Evolutionary conservation across 2,113 vertebrate species (phyloP).

Genomic region (Varanus salvator): DNA sequence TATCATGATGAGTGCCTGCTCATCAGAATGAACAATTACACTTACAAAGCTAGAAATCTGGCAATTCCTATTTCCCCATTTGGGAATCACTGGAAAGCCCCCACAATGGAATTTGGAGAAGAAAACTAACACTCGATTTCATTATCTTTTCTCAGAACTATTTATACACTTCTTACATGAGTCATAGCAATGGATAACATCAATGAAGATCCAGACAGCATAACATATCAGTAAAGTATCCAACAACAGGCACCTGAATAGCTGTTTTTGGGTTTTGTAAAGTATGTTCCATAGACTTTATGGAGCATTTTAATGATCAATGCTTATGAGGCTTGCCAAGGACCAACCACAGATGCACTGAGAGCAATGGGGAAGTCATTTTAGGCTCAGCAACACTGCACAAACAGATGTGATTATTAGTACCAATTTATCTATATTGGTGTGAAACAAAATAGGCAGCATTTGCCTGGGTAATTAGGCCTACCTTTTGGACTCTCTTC

Average conservation of each 20-base stretch:
- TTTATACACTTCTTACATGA: background rate
- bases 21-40: too few relatives aligned
- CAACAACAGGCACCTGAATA: conserved; percentile 34
- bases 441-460: conserved; percentile 19
- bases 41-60: too few relatives aligned
- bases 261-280: background rate
- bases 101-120: background rate
- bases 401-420: conserved; percentile 48
- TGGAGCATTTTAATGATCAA: conserved; percentile 19
- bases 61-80: too few relatives aligned
- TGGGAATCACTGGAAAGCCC: background rate
- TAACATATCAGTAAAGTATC: background rate
- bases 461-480: background rate
- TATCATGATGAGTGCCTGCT: too few relatives aligned
- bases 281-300: conserved; percentile 18
- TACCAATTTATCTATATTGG: conserved; percentile 1
- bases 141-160: background rate
- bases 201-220: conserved; percentile 4
- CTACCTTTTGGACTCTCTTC: background rate
- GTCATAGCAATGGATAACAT: background rate
- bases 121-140: background rate
- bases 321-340: background rate
- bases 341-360: background rate
- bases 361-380: background rate
- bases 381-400: conserved; percentile 17